A percentile compares a stretch with the other conserved stretches of the same genome.
These are phyloP conservation scores for Heptranchias perlo DNA, from an alignment of 2,113 vertebrate species.

Conservation along the genomic window DNA sequence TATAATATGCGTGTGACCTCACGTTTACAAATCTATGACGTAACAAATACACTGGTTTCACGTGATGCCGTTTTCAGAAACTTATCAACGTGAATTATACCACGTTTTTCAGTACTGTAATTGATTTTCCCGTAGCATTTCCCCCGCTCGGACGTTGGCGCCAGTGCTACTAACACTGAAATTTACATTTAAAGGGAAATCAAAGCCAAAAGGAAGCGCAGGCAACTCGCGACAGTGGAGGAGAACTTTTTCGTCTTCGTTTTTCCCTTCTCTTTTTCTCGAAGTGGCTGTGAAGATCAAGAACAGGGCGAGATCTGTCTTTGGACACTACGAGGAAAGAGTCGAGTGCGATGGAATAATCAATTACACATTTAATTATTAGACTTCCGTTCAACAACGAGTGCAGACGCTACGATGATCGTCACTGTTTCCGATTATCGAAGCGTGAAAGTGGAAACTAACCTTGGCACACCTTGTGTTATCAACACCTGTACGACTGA, in stretches of 20 bases:
- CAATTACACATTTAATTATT: neutral
- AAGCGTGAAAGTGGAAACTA: neutral
- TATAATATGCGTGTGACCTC: neutral
- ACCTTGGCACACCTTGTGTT: neutral
- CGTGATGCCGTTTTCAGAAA: neutral
- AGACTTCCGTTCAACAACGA: neutral
- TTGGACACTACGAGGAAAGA: neutral
- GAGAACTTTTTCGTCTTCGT: neutral
- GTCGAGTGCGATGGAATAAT: neutral
- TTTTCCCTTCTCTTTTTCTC: neutral
- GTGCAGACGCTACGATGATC: neutral
- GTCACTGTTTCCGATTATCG: neutral
- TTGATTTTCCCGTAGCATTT: neutral
- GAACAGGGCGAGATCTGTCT: neutral
- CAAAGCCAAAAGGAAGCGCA: neutral
- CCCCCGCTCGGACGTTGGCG: neutral
- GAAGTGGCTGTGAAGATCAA: neutral
- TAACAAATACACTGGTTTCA: conserved; percentile 14
- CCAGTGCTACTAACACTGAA: neutral
- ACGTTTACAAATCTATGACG: neutral
- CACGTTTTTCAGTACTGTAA: neutral
- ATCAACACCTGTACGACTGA: neutral
- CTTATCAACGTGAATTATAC: neutral
- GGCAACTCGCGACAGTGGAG: neutral
- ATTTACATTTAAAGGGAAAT: neutral